A percentile compares a stretch with the other conserved stretches of the same genome.
Evolutionary conservation across 1,140 invertebrate genomes (phyloP).

Genomic region (Drosophila kepulauana): DNA sequence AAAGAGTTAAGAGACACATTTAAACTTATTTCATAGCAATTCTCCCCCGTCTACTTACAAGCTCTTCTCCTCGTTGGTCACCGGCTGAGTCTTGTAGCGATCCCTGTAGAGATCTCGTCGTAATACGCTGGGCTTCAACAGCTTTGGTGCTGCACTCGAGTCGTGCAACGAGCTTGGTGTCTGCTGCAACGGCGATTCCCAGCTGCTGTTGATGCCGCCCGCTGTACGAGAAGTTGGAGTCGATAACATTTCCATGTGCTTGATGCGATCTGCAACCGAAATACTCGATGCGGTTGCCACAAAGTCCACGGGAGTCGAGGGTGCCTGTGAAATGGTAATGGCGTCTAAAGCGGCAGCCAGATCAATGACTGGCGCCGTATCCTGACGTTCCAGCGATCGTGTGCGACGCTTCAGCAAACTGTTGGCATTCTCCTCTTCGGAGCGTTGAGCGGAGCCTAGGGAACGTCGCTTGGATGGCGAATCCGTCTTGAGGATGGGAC

Average conservation of each 20-base stretch:
- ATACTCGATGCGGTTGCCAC: slow-evolving; percentile 56
- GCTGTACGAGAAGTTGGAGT: slow-evolving; percentile 37
- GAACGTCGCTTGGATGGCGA: slow-evolving; percentile 81
- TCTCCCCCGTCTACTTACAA: slow-evolving; percentile 60
- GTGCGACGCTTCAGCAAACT: slow-evolving; percentile 73
- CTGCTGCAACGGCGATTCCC: slow-evolving; percentile 71
- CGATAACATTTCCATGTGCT: slow-evolving; percentile 80
- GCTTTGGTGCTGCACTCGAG: slow-evolving; percentile 71
- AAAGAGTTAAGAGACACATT: slow-evolving; percentile 1
- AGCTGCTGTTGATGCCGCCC: slow-evolving; percentile 58
- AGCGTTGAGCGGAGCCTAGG: slow-evolving; percentile 32
- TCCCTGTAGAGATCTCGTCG: slow-evolving; percentile 86
- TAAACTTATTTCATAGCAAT: not conserved
- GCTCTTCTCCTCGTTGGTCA: slow-evolving; percentile 87
- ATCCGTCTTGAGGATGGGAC: slow-evolving; percentile 77
- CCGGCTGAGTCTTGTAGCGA: slow-evolving; percentile 88
- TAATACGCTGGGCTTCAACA: slow-evolving; percentile 82
- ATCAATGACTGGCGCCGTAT: slow-evolving; percentile 62
- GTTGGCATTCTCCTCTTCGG: slow-evolving; percentile 12
- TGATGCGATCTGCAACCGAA: slow-evolving; percentile 83
- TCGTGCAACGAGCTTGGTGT: slow-evolving; percentile 5
- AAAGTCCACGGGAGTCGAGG: slow-evolving; percentile 56
- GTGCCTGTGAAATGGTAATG: slow-evolving; percentile 61
- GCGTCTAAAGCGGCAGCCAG: slow-evolving; percentile 74
- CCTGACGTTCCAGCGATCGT: slow-evolving; percentile 78